Evolutionary conservation across 1,140 invertebrate genomes (phyloP).

Genomic region (Drosophila melanogaster): Release_6_plus_ISO1_MT NT_037436.4:131001-131500

Average conservation of each 20-base stretch:
- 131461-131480: conserved; percentile 43
- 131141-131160: conserved; percentile 67
- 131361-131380: conserved; percentile 12
- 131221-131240: conserved; percentile 64
- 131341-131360: conserved; percentile 29
- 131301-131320: conserved; percentile 78
- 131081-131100: conserved; percentile 35
- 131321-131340: conserved; percentile 75
- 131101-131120: conserved; percentile 35
- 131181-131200: conserved; percentile 61
- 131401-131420: conserved; percentile 80
- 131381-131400: conserved; percentile 69
- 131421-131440: conserved; percentile 19
- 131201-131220: conserved; percentile 19
- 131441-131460: conserved; percentile 2
- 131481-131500: conserved; percentile 6
- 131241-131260: conserved; percentile 28
- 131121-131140: conserved; percentile 47
- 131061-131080: conserved; percentile 47
- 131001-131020: conserved; percentile 36
- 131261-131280: conserved; percentile 77
- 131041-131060: conserved; percentile 75
- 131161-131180: conserved; percentile 30
- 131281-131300: conserved; percentile 70
- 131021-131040: conserved; percentile 17